Base-by-base conservation (phyloP, 2,888 invertebrate genomes). In the Andrena bicolor region DNA sequence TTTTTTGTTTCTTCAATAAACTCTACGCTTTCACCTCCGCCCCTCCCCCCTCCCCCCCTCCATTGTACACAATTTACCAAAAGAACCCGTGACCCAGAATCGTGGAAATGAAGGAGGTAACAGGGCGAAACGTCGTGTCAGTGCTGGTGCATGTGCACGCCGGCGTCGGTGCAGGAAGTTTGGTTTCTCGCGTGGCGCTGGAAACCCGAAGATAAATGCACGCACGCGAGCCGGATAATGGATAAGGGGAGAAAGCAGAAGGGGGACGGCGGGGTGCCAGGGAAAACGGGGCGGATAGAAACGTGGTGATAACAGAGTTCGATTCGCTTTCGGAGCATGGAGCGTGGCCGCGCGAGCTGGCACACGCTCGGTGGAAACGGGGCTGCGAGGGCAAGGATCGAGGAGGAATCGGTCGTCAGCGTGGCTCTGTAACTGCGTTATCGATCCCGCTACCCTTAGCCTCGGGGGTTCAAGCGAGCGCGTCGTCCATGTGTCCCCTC, bases 381-480 rank as follows among this genome's bases (percentile, higher is more conserved):
- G 20, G 70, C 48, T 58, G 60, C 13, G 20, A 8, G 26, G 32
- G 48, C 61, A 58, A 26, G 30, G 75, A 58, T 56, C 51, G 51
- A 61, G 71, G 69, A 75, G 72, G 64, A 76, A 26, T 23, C 10
- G 76, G 64, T 76, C 76, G 75, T 72, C 79, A 80, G 60, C 76
- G 77, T 68, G 76, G 64, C 60, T 49, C 41, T 26, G 23, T 76
- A 82, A 78, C 84, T 51, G 23, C 68, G 79, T 84, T 84, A 86
- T 86, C 86, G 86, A 86, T 84, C 76, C 51, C 58, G 65, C 51
- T 41, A 41, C 72, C n/a, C 77, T 83, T 75, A 77, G 63, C 60
- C 61, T 10, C n/a, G 69, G 60, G 66, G 75, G 64, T 72, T 73
- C 49, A 80, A 84, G 61, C 76, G 79, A 78, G 66, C 56, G 70